Evolutionary conservation across 2,113 vertebrate species (phyloP).

Genomic region (Haemorhous mexicanus): DNA sequence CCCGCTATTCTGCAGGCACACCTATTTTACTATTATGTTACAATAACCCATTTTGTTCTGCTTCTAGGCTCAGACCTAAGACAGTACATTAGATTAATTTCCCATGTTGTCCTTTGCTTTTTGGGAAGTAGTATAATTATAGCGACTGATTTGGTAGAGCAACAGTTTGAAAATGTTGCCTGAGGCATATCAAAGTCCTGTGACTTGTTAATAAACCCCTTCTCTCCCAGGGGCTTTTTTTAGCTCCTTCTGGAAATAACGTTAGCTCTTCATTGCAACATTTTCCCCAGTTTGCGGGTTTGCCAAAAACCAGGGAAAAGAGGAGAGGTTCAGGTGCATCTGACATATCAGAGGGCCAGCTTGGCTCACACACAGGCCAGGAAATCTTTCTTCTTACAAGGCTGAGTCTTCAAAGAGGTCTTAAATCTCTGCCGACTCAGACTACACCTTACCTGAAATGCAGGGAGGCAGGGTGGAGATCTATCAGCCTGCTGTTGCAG

Average conservation of each 20-base stretch:
- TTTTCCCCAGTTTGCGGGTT: conserved; percentile 20
- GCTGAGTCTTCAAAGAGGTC: background rate
- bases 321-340: background rate
- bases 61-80: conserved; percentile 46
- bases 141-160: conserved; percentile 55
- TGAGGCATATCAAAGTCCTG: conserved; percentile 61
- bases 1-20: conserved; percentile 12
- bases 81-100: conserved; percentile 55
- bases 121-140: conserved; percentile 67
- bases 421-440: background rate
- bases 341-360: background rate
- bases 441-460: background rate
- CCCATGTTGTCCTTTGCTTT: conserved; percentile 49
- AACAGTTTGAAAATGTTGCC: conserved; percentile 67
- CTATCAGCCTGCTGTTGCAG: background rate
- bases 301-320: background rate
- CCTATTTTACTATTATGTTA: conserved; percentile 42
- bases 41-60: conserved; percentile 60
- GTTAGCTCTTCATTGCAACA: background rate
- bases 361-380: background rate
- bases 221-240: conserved; percentile 60
- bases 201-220: conserved; percentile 70
- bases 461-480: background rate
- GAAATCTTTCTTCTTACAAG: background rate
- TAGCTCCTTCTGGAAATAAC: conserved; percentile 63